These are phyloP conservation scores for Siderastrea radians DNA, from an alignment of 92 coral and sea anemone species.

Conservation along the genomic window DNA sequence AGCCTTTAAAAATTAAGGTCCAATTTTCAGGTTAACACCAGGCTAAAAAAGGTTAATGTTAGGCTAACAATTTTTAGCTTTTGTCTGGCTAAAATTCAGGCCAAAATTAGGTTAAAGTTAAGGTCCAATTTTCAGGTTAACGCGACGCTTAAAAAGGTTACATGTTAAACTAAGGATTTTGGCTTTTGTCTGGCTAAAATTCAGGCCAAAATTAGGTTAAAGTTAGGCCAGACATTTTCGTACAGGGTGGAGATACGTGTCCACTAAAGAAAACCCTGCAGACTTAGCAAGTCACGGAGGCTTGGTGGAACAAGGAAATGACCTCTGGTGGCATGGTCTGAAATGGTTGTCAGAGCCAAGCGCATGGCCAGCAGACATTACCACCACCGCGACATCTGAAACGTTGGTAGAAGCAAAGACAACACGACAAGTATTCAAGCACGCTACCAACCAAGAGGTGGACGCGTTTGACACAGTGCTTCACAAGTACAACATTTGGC, in stretches of 20 bases:
- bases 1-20: too few relatives aligned
- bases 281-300: constrained; percentile 45
- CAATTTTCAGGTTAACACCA: too few relatives aligned
- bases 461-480: constrained; percentile 38
- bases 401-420: constrained; percentile 42
- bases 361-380: constrained; percentile 49
- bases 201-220: too few relatives aligned
- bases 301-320: background rate
- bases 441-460: constrained; percentile 11
- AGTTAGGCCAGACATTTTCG: too few relatives aligned
- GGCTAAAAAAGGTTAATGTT: too few relatives aligned
- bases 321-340: constrained; percentile 55
- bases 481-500: constrained; percentile 8
- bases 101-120: too few relatives aligned
- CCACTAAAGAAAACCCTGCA: constrained; percentile 58
- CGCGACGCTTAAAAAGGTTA: too few relatives aligned
- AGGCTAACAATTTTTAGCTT: too few relatives aligned
- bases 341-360: constrained; percentile 45
- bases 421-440: constrained; percentile 30
- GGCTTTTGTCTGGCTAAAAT: too few relatives aligned
- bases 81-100: too few relatives aligned
- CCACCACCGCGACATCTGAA: constrained; percentile 34
- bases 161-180: too few relatives aligned
- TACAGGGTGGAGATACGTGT: constrained; percentile 32
- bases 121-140: too few relatives aligned